Conservation (phyloP, 2,888 invertebrate species). For the Acronicta psi region DNA sequence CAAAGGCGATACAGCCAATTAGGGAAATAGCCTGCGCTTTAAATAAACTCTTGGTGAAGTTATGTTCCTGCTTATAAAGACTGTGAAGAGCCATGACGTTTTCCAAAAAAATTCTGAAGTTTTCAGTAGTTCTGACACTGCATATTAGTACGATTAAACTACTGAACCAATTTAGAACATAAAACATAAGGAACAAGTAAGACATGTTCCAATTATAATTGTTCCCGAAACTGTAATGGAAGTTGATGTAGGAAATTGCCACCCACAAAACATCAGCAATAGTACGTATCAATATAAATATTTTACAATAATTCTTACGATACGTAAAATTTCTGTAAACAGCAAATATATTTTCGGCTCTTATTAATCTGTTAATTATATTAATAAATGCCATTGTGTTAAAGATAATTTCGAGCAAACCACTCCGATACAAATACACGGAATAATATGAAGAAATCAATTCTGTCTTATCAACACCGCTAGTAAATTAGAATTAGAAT, state of each 20-base stretch:
- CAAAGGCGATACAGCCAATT: background rate
- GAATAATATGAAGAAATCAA: background rate
- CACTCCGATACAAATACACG: too few species aligned
- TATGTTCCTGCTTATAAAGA: background rate
- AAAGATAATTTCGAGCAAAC: too few species aligned
- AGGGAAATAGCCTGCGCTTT: background rate
- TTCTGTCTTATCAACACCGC: background rate
- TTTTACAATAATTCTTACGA: background rate
- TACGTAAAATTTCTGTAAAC: constrained; percentile 22
- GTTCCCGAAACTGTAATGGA: background rate
- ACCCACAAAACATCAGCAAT: background rate
- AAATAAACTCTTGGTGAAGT: background rate
- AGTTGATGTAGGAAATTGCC: background rate
- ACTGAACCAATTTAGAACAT: background rate
- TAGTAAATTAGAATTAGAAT: too few species aligned
- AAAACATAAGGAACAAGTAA: background rate
- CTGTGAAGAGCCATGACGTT: background rate
- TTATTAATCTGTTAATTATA: constrained; percentile 12
- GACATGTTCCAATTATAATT: background rate
- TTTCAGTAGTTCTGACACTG: background rate
- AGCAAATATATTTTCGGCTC: constrained; percentile 9
- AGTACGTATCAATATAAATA: background rate
- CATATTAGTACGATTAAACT: background rate
- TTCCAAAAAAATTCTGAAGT: background rate
- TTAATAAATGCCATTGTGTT: constrained; percentile 3